Evolutionary conservation across 2,113 vertebrate genomes (phyloP), one percentile per base, ranked within the genome.

Genomic region (Heterotilapia buettikoferi): DNA sequence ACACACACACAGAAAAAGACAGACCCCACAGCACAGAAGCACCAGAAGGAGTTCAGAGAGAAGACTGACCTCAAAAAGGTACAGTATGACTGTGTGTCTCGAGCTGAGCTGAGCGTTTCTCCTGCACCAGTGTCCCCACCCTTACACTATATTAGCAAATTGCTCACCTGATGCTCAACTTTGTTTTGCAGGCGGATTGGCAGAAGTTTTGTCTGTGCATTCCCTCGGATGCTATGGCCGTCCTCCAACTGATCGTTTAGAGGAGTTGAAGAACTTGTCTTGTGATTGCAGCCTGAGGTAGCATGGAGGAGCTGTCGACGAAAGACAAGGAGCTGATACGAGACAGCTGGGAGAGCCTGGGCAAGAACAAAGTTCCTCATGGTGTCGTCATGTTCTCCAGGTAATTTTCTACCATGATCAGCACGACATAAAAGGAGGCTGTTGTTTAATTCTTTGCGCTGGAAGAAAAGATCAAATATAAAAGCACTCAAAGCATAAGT

Each of bases 361-460:
- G 96, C 93, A 96, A 96, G 92, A 98, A 97, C 95, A 98, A 98
- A 82, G 96, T 97, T 92, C 97, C 97, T 87, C 97, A 98, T n/a
- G 98, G 98, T 86, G 94, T 97, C 76, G 92, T 98, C 86, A 96
- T 98, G 93, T 99, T 99, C 93, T 93, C 96, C 96, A 98, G 98
- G 98, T 99, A 96, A 88, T 56, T 12, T 63, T 73, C 85, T 45
- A 38, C 18, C 68, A 73, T 52, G 54, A 66, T 57, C 53, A 63
- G 38, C 14, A 80, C 71, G 40, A 78, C 43, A 68, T 9, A 31
- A 54, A 54, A 68, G 19, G 31, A 68, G 19, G 36, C 63, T 40
- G n/a, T 78, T 31, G 9, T 73, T 45, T 18, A 73, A 29, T 73
- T 40, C 3, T 24, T 68, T 40, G 19, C 12, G 1, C 40, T 26